Evolutionary conservation across 2,888 invertebrate species (phyloP), one percentile per base, ranked within the genome.

Genomic region (Dasypolia templi): DNA sequence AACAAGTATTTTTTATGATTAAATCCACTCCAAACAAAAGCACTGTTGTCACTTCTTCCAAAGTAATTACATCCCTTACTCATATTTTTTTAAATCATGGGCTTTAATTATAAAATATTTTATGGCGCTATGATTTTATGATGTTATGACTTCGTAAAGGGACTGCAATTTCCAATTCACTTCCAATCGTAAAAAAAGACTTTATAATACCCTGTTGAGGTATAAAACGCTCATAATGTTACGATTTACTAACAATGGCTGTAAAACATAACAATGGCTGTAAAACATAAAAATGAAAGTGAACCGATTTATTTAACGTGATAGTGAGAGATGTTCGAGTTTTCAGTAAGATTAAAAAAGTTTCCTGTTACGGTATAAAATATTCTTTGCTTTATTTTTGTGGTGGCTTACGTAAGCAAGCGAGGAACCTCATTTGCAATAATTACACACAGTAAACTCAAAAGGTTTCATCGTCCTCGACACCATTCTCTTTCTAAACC

Each of bases 101-200:
- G 19, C 29, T 26, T 26, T 53, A 74, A 84, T 81, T 81, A 84
- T 62, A 56, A 61, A 66, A 77, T 77, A 77, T 82, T 81, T 85
- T 65, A 85, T 70, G 26, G 42, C 49, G 29, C 46, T 19, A 39
- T 58, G 35, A n/a, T n/a, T n/a, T n/a, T n/a, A n/a, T n/a, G n/a
- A 64, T 84, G 51, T 56, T 75, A 84, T 51, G 35, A 3, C 61
- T 61, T 26, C 69, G 72, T 66, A 66, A 42, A 77, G 56, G 51
- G 49, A 72, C 72, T 67, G 63, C 56, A 51, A 70, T 81, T 72
- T 85, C 66, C 62, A 73, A 73, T 81, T 86, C 72, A 83, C 77
- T 66, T 67, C 84, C 77, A 74, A 77, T 79, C 89, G 75, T 89
- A 84, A 87, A 87, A n/a, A 80, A 65, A 74, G 32, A 66, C 22